A percentile compares a stretch with the other conserved stretches of the same genome.
These are phyloP conservation scores for Dynastes grantii DNA, from an alignment of 2,888 invertebrate species.

Conservation along the genomic window DNA sequence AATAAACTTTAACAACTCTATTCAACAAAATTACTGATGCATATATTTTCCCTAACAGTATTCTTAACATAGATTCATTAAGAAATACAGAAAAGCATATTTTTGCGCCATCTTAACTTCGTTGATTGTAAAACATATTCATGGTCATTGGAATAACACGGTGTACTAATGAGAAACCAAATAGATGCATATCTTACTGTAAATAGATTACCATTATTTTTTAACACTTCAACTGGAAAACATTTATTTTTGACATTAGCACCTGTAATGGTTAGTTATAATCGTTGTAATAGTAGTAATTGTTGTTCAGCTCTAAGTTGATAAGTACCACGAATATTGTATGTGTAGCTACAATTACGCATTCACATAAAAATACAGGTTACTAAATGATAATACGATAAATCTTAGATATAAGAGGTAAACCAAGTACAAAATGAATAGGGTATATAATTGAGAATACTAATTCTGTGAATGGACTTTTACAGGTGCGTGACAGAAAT, in stretches of 20 bases:
- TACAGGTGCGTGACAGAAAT: no score
- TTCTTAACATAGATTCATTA: no score
- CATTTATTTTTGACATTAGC: slow-evolving; percentile 35
- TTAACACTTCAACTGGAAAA: slow-evolving; percentile 36
- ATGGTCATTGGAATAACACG: slow-evolving; percentile 3
- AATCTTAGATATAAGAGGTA: no score
- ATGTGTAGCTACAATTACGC: neutral
- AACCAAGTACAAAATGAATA: no score
- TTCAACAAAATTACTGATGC: no score
- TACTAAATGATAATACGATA: neutral
- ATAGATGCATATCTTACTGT: slow-evolving; percentile 24
- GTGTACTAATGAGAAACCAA: slow-evolving; percentile 1
- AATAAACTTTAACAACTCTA: no score
- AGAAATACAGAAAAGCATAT: no score
- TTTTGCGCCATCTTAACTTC: neutral
- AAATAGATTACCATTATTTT: slow-evolving; percentile 44
- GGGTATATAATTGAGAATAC: no score
- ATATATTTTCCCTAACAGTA: no score
- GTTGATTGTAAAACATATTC: slow-evolving; percentile 1
- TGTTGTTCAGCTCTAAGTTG: slow-evolving; percentile 14
- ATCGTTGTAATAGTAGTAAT: slow-evolving; percentile 18
- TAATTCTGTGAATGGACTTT: no score
- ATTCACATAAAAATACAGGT: neutral
- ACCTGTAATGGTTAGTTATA: slow-evolving; percentile 38
- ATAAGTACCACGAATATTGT: neutral